phyloP scores from a whole-genome alignment of 2,888 invertebrate genomes.

The Pteria penguin region DNA sequence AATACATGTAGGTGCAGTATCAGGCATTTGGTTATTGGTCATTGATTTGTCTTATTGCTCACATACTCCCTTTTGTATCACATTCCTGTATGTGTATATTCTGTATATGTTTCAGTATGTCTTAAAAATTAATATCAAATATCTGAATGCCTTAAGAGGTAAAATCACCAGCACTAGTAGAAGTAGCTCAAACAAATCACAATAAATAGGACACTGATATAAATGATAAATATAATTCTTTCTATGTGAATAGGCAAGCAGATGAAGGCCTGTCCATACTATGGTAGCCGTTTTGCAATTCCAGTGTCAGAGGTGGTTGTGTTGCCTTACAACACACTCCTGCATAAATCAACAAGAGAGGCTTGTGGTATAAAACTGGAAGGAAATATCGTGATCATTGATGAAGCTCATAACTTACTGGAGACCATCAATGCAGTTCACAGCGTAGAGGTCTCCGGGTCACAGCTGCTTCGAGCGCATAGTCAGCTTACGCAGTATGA shows the following conservation, averaged over 20 bases:
- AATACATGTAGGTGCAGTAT: too few species aligned
- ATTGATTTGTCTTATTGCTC: too few species aligned
- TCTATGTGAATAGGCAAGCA: conserved; percentile 75
- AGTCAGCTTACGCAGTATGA: conserved; percentile 80
- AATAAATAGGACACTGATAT: too few species aligned
- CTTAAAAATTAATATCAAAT: too few species aligned
- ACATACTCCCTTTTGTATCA: too few species aligned
- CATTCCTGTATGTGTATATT: too few species aligned
- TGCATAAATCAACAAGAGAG: conserved; percentile 89
- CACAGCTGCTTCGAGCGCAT: conserved; percentile 82
- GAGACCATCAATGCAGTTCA: conserved; percentile 94
- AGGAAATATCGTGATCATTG: conserved; percentile 89
- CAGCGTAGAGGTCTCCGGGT: conserved; percentile 86
- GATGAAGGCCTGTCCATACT: conserved; percentile 94
- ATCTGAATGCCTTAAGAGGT: too few species aligned
- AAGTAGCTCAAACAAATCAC: too few species aligned
- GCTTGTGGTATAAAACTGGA: conserved; percentile 87
- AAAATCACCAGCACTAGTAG: too few species aligned
- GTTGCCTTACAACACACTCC: conserved; percentile 85
- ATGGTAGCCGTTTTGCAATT: conserved; percentile 90
- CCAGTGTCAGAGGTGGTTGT: conserved; percentile 90
- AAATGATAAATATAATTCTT: too few species aligned
- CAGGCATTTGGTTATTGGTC: too few species aligned
- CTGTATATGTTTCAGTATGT: too few species aligned
- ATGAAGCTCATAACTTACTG: conserved; percentile 97